A percentile compares a stretch with the other conserved stretches of the same genome.
These are phyloP conservation scores for Semnornis frantzii DNA, from an alignment of 2,113 vertebrate species.

Conservation along the genomic window DNA sequence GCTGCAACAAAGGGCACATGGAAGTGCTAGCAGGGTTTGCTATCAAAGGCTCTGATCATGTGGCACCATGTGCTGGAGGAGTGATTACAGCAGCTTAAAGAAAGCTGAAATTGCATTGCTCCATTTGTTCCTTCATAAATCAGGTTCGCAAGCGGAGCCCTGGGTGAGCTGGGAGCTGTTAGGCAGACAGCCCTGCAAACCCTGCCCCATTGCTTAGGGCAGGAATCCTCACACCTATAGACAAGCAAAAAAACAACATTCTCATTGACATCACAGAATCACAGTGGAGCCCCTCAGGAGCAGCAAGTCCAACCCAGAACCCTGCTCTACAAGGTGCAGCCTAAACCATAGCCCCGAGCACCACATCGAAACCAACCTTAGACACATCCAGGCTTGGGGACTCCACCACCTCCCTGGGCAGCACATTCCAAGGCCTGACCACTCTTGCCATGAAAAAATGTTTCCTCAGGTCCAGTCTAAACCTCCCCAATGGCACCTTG, in stretches of 20 bases:
- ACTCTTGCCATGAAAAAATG: too few species aligned
- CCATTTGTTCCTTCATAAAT: slow-evolving; percentile 59
- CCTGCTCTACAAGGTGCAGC: too few species aligned
- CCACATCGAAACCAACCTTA: too few species aligned
- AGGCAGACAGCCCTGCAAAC: background rate
- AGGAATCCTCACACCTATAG: background rate
- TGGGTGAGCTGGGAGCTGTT: background rate
- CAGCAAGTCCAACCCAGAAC: too few species aligned
- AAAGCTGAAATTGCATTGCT: background rate
- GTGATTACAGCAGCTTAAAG: slow-evolving; percentile 7
- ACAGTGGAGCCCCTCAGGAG: too few species aligned
- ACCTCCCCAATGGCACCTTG: too few species aligned
- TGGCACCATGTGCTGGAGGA: background rate
- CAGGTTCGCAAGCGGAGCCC: background rate
- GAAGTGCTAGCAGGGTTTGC: background rate
- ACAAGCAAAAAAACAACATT: background rate
- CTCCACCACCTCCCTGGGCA: too few species aligned
- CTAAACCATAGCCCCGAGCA: too few species aligned
- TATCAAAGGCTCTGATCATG: slow-evolving; percentile 31
- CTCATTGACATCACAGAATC: background rate
- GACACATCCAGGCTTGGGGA: too few species aligned
- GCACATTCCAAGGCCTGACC: too few species aligned
- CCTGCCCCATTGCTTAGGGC: background rate
- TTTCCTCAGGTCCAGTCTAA: too few species aligned
- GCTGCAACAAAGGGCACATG: slow-evolving; percentile 40